Evolutionary conservation across 2,797 vertebrate species (phyloP).

Genomic region (Phrynocephalus forsythii): DNA sequence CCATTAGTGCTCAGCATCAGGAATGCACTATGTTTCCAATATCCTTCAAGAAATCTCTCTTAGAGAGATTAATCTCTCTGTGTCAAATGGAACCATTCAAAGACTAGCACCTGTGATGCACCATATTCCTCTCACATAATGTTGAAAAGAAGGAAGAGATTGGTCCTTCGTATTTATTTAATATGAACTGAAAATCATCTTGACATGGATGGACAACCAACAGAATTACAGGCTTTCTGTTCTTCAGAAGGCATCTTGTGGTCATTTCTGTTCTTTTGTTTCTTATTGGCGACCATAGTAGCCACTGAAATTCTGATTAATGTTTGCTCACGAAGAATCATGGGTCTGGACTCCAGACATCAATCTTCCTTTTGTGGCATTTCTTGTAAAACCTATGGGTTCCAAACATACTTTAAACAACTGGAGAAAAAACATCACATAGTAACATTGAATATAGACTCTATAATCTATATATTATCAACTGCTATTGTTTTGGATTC

Average conservation of each 20-base stretch:
- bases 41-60: constrained; percentile 63
- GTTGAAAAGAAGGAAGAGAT: constrained; percentile 69
- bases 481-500: too few species aligned
- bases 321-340: constrained; percentile 39
- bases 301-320: constrained; percentile 51
- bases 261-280: constrained; percentile 38
- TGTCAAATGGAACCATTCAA: constrained; percentile 78
- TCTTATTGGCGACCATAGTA: constrained; percentile 53
- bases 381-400: constrained; percentile 73
- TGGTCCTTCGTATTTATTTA: constrained; percentile 72
- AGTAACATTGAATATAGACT: too few species aligned
- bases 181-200: constrained; percentile 64
- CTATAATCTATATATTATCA: too few species aligned
- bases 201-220: constrained; percentile 59
- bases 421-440: too few species aligned
- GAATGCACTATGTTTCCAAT: constrained; percentile 77
- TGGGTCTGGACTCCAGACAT: constrained; percentile 57
- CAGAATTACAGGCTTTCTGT: constrained; percentile 55
- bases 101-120: constrained; percentile 70
- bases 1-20: constrained; percentile 73
- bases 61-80: constrained; percentile 76
- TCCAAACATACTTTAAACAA: constrained; percentile 40
- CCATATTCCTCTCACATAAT: constrained; percentile 68
- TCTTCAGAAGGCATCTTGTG: constrained; percentile 61
- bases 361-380: constrained; percentile 67